Percentiles rank a stretch among this genome's conserved stretches.
phyloP scores from a whole-genome alignment of 2,113 vertebrate genomes.

The Hydrochoerus hydrochaeris region DNA sequence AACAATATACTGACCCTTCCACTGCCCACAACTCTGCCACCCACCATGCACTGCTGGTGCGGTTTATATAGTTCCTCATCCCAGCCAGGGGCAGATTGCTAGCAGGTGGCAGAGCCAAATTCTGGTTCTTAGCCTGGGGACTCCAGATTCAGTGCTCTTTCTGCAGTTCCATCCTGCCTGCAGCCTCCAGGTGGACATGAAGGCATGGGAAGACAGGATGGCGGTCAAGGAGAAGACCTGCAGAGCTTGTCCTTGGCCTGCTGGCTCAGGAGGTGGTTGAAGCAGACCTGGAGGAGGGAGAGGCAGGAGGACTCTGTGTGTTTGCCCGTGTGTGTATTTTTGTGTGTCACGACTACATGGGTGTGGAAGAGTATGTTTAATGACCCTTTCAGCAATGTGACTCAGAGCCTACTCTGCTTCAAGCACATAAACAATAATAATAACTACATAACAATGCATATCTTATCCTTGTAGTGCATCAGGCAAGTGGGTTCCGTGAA shows the following conservation, averaged over 20 bases:
- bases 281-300: background rate
- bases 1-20: fast-evolving
- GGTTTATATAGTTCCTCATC: background rate
- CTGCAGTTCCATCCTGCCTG: background rate
- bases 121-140: background rate
- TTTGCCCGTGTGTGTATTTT: background rate
- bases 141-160: background rate
- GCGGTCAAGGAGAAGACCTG: background rate
- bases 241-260: background rate
- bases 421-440: background rate
- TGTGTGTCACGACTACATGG: background rate
- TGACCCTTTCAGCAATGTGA: background rate
- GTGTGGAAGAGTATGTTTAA: background rate
- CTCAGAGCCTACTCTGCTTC: background rate
- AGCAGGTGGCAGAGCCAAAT: background rate
- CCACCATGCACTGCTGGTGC: background rate
- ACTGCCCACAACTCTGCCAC: background rate
- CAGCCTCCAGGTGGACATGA: background rate
- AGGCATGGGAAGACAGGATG: background rate
- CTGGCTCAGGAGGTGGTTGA: background rate
- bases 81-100: background rate
- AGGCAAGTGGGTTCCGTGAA: background rate
- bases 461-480: no score
- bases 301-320: background rate
- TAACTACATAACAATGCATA: background rate